Conservation (phyloP, 1,140 invertebrate species). For the Hormaphis cornu region DNA sequence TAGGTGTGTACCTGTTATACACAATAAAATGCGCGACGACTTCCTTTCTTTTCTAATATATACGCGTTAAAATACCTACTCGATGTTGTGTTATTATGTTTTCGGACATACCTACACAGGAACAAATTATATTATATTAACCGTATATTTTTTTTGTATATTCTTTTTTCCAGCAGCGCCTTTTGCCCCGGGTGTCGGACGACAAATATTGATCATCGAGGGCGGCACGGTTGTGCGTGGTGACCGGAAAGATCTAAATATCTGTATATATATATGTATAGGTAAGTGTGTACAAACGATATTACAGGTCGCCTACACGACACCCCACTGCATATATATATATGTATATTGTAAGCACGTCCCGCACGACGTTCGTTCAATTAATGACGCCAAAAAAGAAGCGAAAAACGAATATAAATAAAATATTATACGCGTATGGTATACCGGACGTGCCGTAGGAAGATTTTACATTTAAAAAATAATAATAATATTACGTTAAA, state of each 20-base stretch:
- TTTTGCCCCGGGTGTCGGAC: not conserved
- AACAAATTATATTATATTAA: not conserved
- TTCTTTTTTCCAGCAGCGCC: too few species aligned
- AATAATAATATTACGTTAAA: not conserved
- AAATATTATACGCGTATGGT: not conserved
- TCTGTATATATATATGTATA: too few species aligned
- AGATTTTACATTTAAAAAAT: not conserved
- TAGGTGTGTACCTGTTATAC: not conserved
- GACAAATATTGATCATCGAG: constrained; percentile 26
- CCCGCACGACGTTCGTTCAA: not conserved
- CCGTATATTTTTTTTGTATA: not conserved
- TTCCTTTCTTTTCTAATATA: too few species aligned
- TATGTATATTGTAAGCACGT: not conserved
- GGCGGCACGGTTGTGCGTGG: constrained; percentile 19
- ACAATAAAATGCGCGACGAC: not conserved
- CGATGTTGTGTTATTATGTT: not conserved
- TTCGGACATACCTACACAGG: not conserved
- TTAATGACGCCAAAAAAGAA: constrained; percentile 8
- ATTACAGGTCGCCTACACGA: constrained; percentile 1
- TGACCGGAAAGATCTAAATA: constrained; percentile 28
- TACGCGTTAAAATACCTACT: too few species aligned
- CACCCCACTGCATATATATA: not conserved
- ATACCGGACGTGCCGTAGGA: not conserved
- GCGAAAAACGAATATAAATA: not conserved
- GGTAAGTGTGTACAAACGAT: too few species aligned